A percentile compares a stretch with the other conserved stretches of the same genome.
Conservation (phyloP, 2,888 invertebrate genomes). For the Pediacus dermestoides region DNA sequence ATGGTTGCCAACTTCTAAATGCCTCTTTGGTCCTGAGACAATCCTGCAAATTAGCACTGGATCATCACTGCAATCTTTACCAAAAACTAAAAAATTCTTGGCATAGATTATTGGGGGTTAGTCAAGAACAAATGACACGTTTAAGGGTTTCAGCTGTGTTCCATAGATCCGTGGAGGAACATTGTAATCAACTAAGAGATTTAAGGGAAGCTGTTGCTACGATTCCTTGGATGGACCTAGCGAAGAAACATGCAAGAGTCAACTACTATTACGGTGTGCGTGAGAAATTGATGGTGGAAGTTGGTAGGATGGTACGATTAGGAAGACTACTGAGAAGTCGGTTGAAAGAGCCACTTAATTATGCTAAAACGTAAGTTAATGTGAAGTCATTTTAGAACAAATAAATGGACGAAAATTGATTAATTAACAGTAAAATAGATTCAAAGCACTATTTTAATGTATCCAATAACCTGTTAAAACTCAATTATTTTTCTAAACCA, state of each 20-base stretch:
- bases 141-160: slow-evolving; percentile 73
- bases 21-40: slow-evolving; percentile 70
- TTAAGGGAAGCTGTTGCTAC: slow-evolving; percentile 57
- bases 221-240: slow-evolving; percentile 48
- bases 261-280: slow-evolving; percentile 58
- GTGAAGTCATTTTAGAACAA: no score
- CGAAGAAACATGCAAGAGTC: slow-evolving; percentile 49
- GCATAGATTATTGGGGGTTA: slow-evolving; percentile 65
- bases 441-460: no score
- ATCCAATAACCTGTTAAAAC: no score
- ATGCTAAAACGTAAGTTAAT: slow-evolving; percentile 30
- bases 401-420: no score
- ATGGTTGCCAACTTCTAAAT: slow-evolving; percentile 73
- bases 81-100: slow-evolving; percentile 63
- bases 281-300: slow-evolving; percentile 65
- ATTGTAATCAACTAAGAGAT: slow-evolving; percentile 60
- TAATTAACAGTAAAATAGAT: no score
- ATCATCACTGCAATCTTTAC: slow-evolving; percentile 56
- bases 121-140: slow-evolving; percentile 73
- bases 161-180: slow-evolving; percentile 65
- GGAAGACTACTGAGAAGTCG: slow-evolving; percentile 65
- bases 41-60: slow-evolving; percentile 63
- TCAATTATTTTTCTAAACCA: no score
- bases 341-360: slow-evolving; percentile 56
- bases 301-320: slow-evolving; percentile 67